Evolutionary conservation across 2,113 vertebrate species (phyloP), one percentile per base, ranked within the genome.

Genomic region (Manacus vitellinus): DNA sequence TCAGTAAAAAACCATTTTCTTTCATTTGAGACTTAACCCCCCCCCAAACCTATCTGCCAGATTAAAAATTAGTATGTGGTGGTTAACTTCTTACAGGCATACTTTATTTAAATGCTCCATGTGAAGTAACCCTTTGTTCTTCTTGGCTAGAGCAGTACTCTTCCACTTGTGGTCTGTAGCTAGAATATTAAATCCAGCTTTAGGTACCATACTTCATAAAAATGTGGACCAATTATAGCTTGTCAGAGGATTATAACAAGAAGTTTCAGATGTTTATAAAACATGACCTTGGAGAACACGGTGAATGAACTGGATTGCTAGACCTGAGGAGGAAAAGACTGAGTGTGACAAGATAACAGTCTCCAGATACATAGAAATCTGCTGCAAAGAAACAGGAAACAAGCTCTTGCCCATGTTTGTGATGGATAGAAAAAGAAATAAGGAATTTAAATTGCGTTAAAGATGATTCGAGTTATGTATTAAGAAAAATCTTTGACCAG

Each of bases 301-400:
- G 73, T 52, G 55, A 84, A 86, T 61, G 22, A 94, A 81, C 73
- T 89, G 56, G 39, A 84, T 72, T 96, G 52, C 73, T 91, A 75
- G 71, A 35, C 47, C 80, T 54, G 67, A 87, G 84, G 33, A 88
- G 61, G 63, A 74, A 52, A 94, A 87, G 86, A 78, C 68, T 33
- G 72, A 91, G 52, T 67, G 49, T 94, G 94, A 94, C 94, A 89
- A 94, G 93, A 89, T 82, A 95, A 95, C 91, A 89, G 80, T 89
- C 76, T 95, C 93, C 86, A 97, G 93, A 95, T 54, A 85, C 44
- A 41, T 0, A 56, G 70, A 89, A 74, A 89, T 41, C 65, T 89
- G 43, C 61, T 91, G 80, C 31, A 72, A 17, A 86, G 35, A 72
- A 56, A 16, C 73, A 81, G 39, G 10, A 70, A 95, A 55, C 44